phyloP scores from a whole-genome alignment of 2,113 vertebrate genomes.

The Campylomormyrus tamandua region DNA sequence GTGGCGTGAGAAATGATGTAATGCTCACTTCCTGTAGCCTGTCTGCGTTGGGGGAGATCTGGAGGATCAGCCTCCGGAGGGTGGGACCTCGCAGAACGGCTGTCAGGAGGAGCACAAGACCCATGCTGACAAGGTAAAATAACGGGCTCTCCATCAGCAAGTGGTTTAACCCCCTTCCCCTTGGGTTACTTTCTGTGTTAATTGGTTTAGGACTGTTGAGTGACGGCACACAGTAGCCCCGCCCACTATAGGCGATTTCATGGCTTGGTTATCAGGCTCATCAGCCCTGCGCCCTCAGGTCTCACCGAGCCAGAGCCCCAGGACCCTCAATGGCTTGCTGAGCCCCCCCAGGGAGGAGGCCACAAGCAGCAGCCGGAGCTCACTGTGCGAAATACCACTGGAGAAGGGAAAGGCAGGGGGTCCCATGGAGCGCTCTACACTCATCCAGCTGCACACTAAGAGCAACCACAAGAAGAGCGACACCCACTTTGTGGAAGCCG shows the following conservation, averaged over 20 bases:
- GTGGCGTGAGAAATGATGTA: not conserved
- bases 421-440: conserved; percentile 81
- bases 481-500: conserved; percentile 94
- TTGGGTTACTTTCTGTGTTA: not conserved
- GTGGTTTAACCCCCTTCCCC: not conserved
- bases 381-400: conserved; percentile 87
- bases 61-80: conserved; percentile 57
- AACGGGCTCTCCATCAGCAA: not conserved
- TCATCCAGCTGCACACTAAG: conserved; percentile 83
- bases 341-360: conserved; percentile 74
- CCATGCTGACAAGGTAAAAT: conserved; percentile 65
- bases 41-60: conserved; percentile 53
- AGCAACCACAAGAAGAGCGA: conserved; percentile 92
- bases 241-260: not conserved
- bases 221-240: not conserved
- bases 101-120: conserved; percentile 71
- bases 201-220: not conserved
- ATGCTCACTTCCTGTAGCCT: conserved; percentile 42
- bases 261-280: not conserved
- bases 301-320: conserved; percentile 62
- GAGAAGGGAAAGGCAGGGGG: conserved; percentile 72
- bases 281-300: conserved; percentile 39
- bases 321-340: conserved; percentile 82
- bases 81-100: conserved; percentile 67
- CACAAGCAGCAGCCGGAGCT: conserved; percentile 86